A percentile compares a stretch with the other conserved stretches of the same genome.
Conservation (phyloP, 1,140 invertebrate genomes). For the Macrosteles quadrilineatus region DNA sequence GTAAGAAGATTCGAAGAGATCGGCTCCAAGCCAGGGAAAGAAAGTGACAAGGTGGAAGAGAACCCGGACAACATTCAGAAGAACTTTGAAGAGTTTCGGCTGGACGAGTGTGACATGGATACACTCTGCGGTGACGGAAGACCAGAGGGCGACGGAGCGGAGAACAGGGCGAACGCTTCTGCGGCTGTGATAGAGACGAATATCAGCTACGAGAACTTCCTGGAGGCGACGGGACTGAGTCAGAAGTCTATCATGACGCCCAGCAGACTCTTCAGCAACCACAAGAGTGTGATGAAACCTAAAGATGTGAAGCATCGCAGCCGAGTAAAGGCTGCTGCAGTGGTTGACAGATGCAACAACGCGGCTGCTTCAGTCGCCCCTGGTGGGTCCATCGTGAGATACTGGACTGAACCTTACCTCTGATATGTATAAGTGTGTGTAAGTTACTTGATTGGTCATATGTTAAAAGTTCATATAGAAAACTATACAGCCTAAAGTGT, state of each 20-base stretch:
- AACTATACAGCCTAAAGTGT: too few species aligned
- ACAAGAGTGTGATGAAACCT: constrained; percentile 73
- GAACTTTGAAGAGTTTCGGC: constrained; percentile 78
- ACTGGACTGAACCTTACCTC: constrained; percentile 47
- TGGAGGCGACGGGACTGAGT: constrained; percentile 77
- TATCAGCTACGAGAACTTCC: constrained; percentile 68
- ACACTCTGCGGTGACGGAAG: constrained; percentile 55
- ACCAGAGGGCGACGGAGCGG: constrained; percentile 60
- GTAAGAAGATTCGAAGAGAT: constrained; percentile 44
- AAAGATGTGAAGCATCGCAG: constrained; percentile 67
- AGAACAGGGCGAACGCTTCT: constrained; percentile 52
- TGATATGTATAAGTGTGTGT: constrained; percentile 30
- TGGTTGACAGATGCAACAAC: constrained; percentile 36
- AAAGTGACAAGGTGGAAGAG: constrained; percentile 32
- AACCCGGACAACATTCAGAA: constrained; percentile 45
- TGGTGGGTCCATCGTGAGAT: constrained; percentile 41
- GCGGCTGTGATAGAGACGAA: constrained; percentile 25
- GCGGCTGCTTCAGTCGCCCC: constrained; percentile 21
- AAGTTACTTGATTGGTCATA: too few species aligned
- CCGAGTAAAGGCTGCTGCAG: constrained; percentile 39
- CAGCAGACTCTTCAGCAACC: constrained; percentile 68
- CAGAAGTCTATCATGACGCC: constrained; percentile 78
- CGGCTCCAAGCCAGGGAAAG: constrained; percentile 33
- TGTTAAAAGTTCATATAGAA: too few species aligned
- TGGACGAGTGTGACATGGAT: constrained; percentile 72